Evolutionary conservation across 2,888 invertebrate species (phyloP).

Genomic region (Norana najaformis): DNA sequence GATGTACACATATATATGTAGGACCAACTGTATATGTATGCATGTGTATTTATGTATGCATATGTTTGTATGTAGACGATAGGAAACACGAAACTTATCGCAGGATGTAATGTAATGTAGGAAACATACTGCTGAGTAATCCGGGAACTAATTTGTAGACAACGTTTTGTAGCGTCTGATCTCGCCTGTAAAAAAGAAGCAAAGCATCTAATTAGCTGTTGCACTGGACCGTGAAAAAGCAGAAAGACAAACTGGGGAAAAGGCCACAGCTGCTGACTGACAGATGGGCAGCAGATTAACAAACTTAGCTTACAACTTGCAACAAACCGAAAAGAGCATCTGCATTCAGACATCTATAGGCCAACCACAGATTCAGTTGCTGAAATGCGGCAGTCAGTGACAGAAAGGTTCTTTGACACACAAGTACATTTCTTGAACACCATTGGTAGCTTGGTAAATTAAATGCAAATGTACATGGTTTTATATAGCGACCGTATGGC

Average conservation of each 20-base stretch:
- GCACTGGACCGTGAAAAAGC: not conserved
- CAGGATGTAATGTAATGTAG: not conserved
- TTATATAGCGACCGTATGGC: too few relatives aligned
- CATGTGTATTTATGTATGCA: too few relatives aligned
- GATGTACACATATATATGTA: too few relatives aligned
- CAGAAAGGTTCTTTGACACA: not conserved
- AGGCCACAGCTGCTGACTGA: not conserved
- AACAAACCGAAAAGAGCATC: too few relatives aligned
- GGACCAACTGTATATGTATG: too few relatives aligned
- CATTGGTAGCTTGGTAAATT: too few relatives aligned
- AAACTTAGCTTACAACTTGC: not conserved
- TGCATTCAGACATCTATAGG: too few relatives aligned
- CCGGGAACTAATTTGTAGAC: constrained; percentile 30
- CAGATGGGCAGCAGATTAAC: too few relatives aligned
- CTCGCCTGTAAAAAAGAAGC: not conserved
- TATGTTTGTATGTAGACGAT: too few relatives aligned
- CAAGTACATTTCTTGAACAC: too few relatives aligned
- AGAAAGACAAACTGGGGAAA: not conserved
- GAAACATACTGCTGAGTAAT: constrained; percentile 9
- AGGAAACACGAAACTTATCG: too few relatives aligned
- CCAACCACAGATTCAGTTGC: not conserved
- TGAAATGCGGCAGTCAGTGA: not conserved
- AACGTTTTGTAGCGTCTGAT: constrained; percentile 29
- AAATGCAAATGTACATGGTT: too few relatives aligned
- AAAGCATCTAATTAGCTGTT: not conserved